phyloP scores from a whole-genome alignment of 2,797 vertebrate species.

The Pseudomugil gertrudae region DNA sequence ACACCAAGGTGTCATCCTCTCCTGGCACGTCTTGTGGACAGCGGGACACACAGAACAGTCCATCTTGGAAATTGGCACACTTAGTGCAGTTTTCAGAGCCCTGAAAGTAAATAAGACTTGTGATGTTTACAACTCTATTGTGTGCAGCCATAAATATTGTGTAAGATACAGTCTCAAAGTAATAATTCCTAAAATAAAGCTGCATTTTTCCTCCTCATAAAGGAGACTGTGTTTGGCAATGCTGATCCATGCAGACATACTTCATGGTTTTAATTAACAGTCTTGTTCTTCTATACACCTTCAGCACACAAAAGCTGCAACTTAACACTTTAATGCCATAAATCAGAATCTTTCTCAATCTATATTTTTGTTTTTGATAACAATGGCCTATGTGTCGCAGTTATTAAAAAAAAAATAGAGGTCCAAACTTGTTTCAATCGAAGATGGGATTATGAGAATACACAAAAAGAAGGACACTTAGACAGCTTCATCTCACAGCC shows the following conservation, averaged over 20 bases:
- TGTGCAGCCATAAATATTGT: slow-evolving; percentile 46
- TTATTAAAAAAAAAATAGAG: slow-evolving; percentile 12
- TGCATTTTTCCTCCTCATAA: slow-evolving; percentile 20
- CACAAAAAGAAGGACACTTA: slow-evolving; percentile 25
- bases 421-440: slow-evolving; percentile 27
- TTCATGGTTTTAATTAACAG: slow-evolving; percentile 8
- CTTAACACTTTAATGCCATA: slow-evolving; percentile 17
- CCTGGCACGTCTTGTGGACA: slow-evolving; percentile 90
- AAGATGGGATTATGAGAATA: slow-evolving; percentile 25
- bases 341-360: slow-evolving; percentile 7
- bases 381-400: background rate
- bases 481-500: slow-evolving; percentile 22
- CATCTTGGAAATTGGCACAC: slow-evolving; percentile 91
- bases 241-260: slow-evolving; percentile 19
- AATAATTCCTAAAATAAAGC: slow-evolving; percentile 34
- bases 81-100: slow-evolving; percentile 87
- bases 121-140: slow-evolving; percentile 36
- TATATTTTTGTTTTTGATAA: slow-evolving; percentile 12
- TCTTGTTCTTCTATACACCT: slow-evolving; percentile 10
- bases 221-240: slow-evolving; percentile 38
- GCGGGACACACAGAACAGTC: slow-evolving; percentile 89
- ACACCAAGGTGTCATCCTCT: slow-evolving; percentile 87
- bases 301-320: slow-evolving; percentile 13
- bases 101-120: slow-evolving; percentile 68
- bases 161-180: slow-evolving; percentile 33